Conservation (phyloP, 2,113 vertebrate genomes). For the Cyprinus carpio region DNA sequence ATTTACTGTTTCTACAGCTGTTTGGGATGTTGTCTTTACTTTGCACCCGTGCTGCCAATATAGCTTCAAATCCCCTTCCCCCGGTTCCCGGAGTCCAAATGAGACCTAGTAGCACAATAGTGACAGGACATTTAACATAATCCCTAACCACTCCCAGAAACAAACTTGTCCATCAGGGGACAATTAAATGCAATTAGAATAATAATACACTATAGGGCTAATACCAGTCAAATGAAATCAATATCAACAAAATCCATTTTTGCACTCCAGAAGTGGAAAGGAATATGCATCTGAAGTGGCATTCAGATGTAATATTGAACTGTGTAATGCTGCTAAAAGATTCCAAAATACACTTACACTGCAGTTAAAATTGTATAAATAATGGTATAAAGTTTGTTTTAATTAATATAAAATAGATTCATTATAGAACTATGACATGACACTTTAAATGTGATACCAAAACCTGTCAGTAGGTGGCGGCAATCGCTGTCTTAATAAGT, state of each 20-base stretch:
- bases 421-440: background rate
- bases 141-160: background rate
- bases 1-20: conserved; percentile 78
- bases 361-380: background rate
- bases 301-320: background rate
- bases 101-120: background rate
- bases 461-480: background rate
- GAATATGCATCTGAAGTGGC: background rate
- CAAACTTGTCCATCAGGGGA: too few species aligned
- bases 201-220: background rate
- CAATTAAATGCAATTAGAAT: background rate
- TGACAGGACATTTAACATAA: background rate
- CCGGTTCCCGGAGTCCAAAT: background rate
- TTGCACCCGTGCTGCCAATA: conserved; percentile 51
- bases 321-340: background rate
- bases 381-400: background rate
- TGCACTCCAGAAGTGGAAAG: background rate
- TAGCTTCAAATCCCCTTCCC: conserved; percentile 25
- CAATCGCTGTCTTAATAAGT: too few species aligned
- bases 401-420: background rate
- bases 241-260: background rate
- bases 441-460: background rate
- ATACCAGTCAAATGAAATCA: background rate
- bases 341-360: too few species aligned
- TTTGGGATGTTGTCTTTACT: conserved; percentile 69